Percentiles rank a stretch among this genome's conserved stretches.
These are phyloP conservation scores for Sicus ferrugineus DNA, from an alignment of 2,888 invertebrate species.

Conservation along the genomic window DNA sequence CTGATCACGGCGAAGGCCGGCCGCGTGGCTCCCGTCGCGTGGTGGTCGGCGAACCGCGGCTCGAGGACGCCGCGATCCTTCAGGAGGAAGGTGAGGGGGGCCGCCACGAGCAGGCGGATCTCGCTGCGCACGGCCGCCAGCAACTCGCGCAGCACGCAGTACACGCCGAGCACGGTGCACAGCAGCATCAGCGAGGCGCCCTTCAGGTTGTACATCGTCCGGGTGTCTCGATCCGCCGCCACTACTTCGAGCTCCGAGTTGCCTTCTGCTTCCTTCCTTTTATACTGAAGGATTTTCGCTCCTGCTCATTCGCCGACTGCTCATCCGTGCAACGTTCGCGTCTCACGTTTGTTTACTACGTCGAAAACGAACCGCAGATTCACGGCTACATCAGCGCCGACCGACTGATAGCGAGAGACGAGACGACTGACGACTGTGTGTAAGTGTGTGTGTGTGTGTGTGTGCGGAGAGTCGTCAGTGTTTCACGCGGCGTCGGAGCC, in stretches of 20 bases:
- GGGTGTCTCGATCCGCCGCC: background rate
- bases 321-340: background rate
- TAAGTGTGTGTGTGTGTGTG: too few species aligned
- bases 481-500: background rate
- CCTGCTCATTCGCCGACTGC: background rate
- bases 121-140: background rate
- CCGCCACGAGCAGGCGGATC: background rate
- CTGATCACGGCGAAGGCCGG: background rate
- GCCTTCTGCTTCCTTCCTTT: too few species aligned
- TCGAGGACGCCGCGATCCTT: background rate
- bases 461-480: background rate
- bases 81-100: background rate
- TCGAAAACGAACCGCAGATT: background rate
- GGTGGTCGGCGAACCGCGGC: too few species aligned
- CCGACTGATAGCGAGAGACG: too few species aligned
- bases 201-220: background rate
- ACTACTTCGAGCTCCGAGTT: too few species aligned
- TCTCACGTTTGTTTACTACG: background rate
- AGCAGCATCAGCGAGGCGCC: conserved; percentile 1
- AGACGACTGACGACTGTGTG: background rate
- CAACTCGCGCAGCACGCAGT: background rate
- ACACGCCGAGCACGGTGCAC: background rate
- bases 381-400: background rate
- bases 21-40: background rate
- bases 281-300: too few species aligned